phyloP scores from a whole-genome alignment of 2,113 vertebrate species.

The Hemicordylus capensis region DNA sequence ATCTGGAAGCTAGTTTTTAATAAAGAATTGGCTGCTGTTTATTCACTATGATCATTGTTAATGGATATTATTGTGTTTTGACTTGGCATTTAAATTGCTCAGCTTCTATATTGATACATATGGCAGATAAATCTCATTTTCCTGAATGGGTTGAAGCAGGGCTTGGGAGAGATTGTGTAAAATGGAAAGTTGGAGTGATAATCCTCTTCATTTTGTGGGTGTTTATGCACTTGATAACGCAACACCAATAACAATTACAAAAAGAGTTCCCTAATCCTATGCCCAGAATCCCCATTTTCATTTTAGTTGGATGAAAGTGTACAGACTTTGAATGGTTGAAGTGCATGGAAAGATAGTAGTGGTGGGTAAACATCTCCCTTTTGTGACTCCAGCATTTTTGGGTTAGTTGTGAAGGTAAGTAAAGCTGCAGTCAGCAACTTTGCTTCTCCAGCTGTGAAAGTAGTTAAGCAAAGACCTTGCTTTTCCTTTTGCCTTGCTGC shows the following conservation, averaged over 20 bases:
- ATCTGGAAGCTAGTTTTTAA: background rate
- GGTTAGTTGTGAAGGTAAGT: background rate
- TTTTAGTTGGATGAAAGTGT: no score
- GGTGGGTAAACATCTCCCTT: background rate
- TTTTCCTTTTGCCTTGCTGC: background rate
- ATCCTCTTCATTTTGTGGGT: no score
- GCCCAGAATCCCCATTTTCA: no score
- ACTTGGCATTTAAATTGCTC: background rate
- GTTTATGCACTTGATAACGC: no score
- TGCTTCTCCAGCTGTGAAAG: background rate
- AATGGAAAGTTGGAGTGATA: no score
- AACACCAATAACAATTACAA: no score
- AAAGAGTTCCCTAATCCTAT: no score
- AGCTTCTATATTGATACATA: no score
- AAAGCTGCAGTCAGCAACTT: background rate
- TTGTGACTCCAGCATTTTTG: background rate
- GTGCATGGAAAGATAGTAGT: background rate
- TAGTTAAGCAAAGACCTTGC: background rate
- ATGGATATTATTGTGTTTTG: background rate
- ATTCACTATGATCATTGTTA: background rate
- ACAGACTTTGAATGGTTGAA: background rate
- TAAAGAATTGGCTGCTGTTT: background rate
- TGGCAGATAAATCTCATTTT: background rate
- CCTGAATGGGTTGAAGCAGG: background rate
- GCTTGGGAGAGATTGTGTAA: background rate